Percentiles rank a stretch among this genome's conserved stretches.
Conservation (phyloP, 2,113 vertebrate genomes). For the Entomyzon cyanotis region DNA sequence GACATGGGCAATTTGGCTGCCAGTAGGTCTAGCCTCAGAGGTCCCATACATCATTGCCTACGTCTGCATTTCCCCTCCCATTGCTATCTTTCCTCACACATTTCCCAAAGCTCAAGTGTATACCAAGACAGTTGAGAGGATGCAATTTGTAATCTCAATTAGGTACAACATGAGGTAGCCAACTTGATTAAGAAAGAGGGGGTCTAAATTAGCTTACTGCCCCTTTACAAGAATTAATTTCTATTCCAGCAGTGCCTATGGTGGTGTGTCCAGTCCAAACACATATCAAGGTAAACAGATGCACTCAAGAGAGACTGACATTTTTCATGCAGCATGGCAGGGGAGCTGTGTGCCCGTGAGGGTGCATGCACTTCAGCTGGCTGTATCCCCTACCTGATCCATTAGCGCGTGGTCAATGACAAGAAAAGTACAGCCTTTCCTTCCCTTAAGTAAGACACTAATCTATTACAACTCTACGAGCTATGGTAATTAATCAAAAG, state of each 20-base stretch:
- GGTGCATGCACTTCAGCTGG: background rate
- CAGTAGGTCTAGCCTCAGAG: background rate
- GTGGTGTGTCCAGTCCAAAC: background rate
- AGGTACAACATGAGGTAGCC: background rate
- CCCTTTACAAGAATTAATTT: background rate
- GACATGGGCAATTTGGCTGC: background rate
- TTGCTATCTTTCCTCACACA: background rate
- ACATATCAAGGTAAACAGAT: background rate
- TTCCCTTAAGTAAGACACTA: conserved; percentile 32
- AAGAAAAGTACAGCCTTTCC: conserved; percentile 48
- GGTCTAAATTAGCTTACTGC: background rate
- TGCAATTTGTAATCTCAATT: background rate
- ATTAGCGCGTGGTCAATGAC: conserved; percentile 43
- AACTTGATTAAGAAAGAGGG: background rate
- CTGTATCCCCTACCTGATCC: background rate
- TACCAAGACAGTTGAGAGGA: background rate
- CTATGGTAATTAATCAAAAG: conserved; percentile 66
- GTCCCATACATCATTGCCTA: background rate
- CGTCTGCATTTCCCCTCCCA: background rate
- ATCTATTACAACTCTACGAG: conserved; percentile 57
- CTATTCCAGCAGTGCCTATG: background rate
- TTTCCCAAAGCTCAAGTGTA: background rate
- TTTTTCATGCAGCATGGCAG: background rate
- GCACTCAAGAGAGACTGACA: background rate
- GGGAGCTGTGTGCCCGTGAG: background rate